These are phyloP conservation scores for Spatulosminthurus flaviceps DNA, from an alignment of 2,888 invertebrate genomes.

Conservation along the genomic window DNA sequence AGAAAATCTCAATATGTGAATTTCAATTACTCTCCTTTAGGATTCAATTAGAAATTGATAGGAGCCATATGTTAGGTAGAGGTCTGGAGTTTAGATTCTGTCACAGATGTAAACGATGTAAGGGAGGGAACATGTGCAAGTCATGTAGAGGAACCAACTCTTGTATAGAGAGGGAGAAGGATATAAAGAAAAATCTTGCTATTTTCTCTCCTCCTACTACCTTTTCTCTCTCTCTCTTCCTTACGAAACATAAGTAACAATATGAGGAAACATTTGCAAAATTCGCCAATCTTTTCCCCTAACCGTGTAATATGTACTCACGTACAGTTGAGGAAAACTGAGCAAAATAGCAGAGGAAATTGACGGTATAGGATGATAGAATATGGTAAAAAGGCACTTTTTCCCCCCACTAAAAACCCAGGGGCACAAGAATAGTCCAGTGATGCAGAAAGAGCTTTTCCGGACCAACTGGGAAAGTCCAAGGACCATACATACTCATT, in stretches of 20 bases:
- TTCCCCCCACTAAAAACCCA: too few species aligned
- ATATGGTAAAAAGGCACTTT: too few species aligned
- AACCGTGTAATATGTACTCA: neutral
- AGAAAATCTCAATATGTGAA: slow-evolving; percentile 32
- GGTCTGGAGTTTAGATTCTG: neutral
- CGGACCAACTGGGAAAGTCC: too few species aligned
- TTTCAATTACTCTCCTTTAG: slow-evolving; percentile 32
- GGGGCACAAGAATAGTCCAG: too few species aligned
- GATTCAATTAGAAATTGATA: slow-evolving; percentile 38
- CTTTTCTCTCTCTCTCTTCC: too few species aligned
- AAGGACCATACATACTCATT: too few species aligned
- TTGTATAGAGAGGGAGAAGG: neutral
- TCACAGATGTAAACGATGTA: slow-evolving; percentile 29
- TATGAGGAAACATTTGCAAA: neutral
- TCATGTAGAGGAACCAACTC: neutral
- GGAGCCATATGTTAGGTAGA: neutral
- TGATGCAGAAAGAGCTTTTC: too few species aligned
- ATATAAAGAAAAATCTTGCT: neutral
- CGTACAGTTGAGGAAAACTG: too few species aligned
- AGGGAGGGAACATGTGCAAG: slow-evolving; percentile 23
- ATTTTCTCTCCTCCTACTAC: too few species aligned
- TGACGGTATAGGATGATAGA: too few species aligned
- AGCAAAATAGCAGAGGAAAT: too few species aligned
- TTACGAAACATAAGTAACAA: too few species aligned
- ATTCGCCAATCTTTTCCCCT: slow-evolving; percentile 1